These are phyloP conservation scores for Lepidiolamprologus cunningtoni DNA, from an alignment of 2,113 vertebrate species.

Conservation along the genomic window DNA sequence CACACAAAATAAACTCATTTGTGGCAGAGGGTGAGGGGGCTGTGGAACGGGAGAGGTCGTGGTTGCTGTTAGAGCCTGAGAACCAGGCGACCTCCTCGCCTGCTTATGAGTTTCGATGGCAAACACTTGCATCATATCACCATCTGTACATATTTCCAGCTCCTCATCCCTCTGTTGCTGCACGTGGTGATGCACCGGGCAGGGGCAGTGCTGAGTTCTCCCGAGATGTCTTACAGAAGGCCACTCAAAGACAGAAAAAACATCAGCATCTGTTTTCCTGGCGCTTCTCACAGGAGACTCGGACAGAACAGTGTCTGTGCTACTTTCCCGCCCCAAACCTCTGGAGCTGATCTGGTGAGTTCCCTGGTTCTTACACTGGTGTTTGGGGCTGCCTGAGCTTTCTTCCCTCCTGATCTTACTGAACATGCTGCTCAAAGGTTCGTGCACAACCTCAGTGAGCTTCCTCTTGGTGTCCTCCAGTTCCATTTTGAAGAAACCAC, in stretches of 20 bases:
- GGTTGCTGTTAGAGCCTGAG: background rate
- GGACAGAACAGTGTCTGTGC: conserved; percentile 13
- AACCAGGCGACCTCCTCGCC: background rate
- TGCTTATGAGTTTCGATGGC: background rate
- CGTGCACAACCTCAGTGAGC: conserved; percentile 69
- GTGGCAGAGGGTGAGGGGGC: conserved; percentile 56
- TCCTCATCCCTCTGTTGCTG: conserved; percentile 30
- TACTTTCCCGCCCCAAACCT: conserved; percentile 28
- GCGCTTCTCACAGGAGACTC: conserved; percentile 23
- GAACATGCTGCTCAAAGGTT: conserved; percentile 77
- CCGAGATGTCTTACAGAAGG: conserved; percentile 14
- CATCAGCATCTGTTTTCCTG: conserved; percentile 33
- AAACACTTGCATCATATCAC: conserved; percentile 68
- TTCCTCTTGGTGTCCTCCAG: conserved; percentile 83
- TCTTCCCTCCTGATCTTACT: conserved; percentile 84
- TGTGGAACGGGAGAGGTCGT: background rate
- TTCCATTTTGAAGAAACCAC: conserved; percentile 78
- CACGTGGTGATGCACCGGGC: conserved; percentile 34
- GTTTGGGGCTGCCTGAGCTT: conserved; percentile 58
- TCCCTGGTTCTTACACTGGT: conserved; percentile 26
- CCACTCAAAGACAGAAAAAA: conserved; percentile 49
- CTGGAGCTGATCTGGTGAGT: conserved; percentile 26
- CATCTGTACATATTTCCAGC: conserved; percentile 70
- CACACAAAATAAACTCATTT: conserved; percentile 65
- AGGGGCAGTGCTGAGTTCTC: conserved; percentile 4